Evolutionary conservation across 2,113 vertebrate genomes (phyloP).

Genomic region (Hydrolagus affinis): DNA sequence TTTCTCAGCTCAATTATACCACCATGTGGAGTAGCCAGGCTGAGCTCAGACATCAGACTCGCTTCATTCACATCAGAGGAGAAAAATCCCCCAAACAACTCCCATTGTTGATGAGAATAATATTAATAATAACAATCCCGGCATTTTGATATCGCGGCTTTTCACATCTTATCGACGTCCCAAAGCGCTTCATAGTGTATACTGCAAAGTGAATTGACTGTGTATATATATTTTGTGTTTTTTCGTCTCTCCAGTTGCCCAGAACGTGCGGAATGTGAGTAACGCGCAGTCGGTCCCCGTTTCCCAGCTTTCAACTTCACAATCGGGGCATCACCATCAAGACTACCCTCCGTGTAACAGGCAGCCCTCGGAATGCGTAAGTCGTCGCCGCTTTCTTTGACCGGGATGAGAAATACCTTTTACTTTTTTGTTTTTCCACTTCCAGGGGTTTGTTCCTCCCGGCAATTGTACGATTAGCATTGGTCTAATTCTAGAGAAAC

Average conservation of each 20-base stretch:
- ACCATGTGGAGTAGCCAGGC: not conserved
- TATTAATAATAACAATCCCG: too few relatives aligned
- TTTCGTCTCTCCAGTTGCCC: conserved; percentile 58
- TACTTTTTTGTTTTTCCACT: too few relatives aligned
- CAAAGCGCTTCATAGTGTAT: too few relatives aligned
- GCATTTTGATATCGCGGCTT: too few relatives aligned
- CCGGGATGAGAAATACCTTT: not conserved
- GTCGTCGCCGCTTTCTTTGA: conserved; percentile 45
- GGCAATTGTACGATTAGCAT: too few relatives aligned
- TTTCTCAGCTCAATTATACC: not conserved
- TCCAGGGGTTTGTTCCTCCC: too few relatives aligned
- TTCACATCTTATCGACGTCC: too few relatives aligned
- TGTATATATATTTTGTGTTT: not conserved
- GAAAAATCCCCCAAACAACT: too few relatives aligned
- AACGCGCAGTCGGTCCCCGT: conserved; percentile 77
- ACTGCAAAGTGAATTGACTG: too few relatives aligned
- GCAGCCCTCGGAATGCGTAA: conserved; percentile 89
- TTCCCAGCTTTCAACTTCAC: conserved; percentile 45
- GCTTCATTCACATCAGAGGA: too few relatives aligned
- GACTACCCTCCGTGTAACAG: conserved; percentile 70
- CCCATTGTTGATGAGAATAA: too few relatives aligned
- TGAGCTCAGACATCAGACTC: too few relatives aligned
- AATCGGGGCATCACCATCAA: conserved; percentile 48
- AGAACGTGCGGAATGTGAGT: conserved; percentile 68
- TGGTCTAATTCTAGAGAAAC: not conserved